These are phyloP conservation scores for Oncorhynchus masou DNA, from an alignment of 2,113 vertebrate genomes.

Conservation along the genomic window DNA sequence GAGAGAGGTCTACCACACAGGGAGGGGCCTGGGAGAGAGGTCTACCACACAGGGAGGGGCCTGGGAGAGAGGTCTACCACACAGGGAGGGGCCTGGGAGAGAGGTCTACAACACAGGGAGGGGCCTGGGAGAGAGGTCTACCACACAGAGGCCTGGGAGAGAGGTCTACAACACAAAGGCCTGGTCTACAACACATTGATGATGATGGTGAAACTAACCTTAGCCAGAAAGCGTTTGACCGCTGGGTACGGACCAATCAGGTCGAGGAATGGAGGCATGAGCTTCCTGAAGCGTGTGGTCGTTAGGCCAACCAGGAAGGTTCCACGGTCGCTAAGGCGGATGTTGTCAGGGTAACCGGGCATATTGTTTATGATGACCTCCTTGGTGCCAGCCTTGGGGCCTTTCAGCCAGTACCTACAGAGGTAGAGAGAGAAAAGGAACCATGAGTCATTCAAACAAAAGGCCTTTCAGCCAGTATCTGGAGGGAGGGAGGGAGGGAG, in stretches of 20 bases:
- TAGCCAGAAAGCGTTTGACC: conserved; percentile 71
- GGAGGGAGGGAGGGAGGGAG: too few relatives aligned
- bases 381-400: conserved; percentile 63
- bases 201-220: conserved; percentile 50
- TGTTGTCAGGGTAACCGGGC: conserved; percentile 76
- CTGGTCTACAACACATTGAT: too few relatives aligned
- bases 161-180: too few relatives aligned
- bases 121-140: too few relatives aligned
- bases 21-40: too few relatives aligned
- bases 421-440: neutral
- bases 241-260: conserved; percentile 65
- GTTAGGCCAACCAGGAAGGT: conserved; percentile 73
- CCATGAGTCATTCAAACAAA: too few relatives aligned
- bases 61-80: too few relatives aligned
- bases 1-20: too few relatives aligned
- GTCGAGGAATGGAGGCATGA: conserved; percentile 71
- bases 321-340: conserved; percentile 64
- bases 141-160: rapidly evolving
- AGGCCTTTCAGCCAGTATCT: too few relatives aligned
- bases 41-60: too few relatives aligned
- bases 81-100: too few relatives aligned
- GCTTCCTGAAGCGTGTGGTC: conserved; percentile 56
- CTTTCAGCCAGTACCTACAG: conserved; percentile 70
- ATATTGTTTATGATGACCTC: conserved; percentile 70
- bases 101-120: too few relatives aligned